Percentiles rank a stretch among this genome's conserved stretches.
These are phyloP conservation scores for Spheniscus humboldti DNA, from an alignment of 2,797 vertebrate species.

Conservation along the genomic window DNA sequence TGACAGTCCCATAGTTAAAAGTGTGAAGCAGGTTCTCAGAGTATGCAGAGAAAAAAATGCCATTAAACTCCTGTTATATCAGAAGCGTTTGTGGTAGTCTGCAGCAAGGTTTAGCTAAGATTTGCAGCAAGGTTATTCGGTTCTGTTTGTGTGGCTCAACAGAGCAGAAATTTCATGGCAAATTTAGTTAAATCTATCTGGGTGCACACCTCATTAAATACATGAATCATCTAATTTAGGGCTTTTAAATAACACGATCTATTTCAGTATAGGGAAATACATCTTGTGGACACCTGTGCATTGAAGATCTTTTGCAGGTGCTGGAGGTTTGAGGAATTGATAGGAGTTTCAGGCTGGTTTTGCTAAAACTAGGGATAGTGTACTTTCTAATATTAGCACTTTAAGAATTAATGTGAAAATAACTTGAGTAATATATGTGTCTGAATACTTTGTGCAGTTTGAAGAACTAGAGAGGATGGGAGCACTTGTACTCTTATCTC, in stretches of 20 bases:
- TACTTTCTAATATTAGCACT: not conserved
- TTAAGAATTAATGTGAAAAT: not conserved
- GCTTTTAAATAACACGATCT: not conserved
- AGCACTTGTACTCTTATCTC: not conserved
- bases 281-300: not conserved
- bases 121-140: not conserved
- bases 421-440: not conserved
- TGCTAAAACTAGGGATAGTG: not conserved
- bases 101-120: not conserved
- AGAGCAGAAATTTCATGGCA: not conserved
- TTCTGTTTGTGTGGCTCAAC: not conserved
- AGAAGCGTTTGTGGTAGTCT: not conserved
- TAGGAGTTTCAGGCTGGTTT: not conserved
- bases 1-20: not conserved
- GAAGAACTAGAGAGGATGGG: not conserved
- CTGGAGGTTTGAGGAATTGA: not conserved
- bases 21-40: not conserved
- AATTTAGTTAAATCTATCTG: not conserved
- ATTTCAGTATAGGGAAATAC: not conserved
- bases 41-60: not conserved
- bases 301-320: not conserved
- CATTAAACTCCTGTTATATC: not conserved
- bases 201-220: not conserved
- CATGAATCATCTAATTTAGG: not conserved
- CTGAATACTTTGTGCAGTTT: fast-evolving